These are phyloP conservation scores for Rhingia campestris DNA, from an alignment of 2,888 invertebrate genomes.

Conservation along the genomic window DNA sequence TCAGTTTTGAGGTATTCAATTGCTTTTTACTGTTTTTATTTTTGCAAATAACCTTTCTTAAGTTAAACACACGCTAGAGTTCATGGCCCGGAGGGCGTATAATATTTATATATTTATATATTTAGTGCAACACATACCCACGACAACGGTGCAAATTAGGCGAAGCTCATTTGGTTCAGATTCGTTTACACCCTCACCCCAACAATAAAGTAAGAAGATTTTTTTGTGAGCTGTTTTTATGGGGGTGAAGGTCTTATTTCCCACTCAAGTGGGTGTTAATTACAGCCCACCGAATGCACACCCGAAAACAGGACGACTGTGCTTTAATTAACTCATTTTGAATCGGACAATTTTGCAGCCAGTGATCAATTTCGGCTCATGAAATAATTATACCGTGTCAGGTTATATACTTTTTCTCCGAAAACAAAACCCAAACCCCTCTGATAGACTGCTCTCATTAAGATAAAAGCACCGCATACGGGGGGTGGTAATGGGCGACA, in stretches of 20 bases:
- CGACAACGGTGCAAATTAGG: constrained; percentile 54
- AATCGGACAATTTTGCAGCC: constrained; percentile 56
- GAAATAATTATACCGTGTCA: constrained; percentile 65
- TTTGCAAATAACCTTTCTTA: constrained; percentile 11
- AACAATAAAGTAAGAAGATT: constrained; percentile 28
- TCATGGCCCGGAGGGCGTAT: constrained; percentile 52
- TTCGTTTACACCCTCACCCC: constrained; percentile 34
- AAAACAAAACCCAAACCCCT: constrained; percentile 21
- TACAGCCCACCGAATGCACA: constrained; percentile 39
- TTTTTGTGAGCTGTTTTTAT: not conserved
- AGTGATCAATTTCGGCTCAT: constrained; percentile 66
- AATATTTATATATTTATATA: constrained; percentile 23
- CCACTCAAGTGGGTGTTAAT: constrained; percentile 49
- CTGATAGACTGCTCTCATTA: constrained; percentile 66
- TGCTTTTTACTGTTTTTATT: constrained; percentile 45
- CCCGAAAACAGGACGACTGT: not conserved
- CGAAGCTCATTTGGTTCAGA: constrained; percentile 66
- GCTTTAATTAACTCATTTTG: constrained; percentile 69
- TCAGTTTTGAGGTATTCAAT: constrained; percentile 21
- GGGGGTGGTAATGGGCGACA: not conserved
- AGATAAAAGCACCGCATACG: constrained; percentile 62
- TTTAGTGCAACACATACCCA: constrained; percentile 11
- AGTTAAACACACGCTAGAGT: constrained; percentile 19
- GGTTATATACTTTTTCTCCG: constrained; percentile 25
- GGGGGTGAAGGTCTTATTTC: constrained; percentile 63